Base-by-base conservation (phyloP, 2,797 vertebrate species). In the Menidia menidia region DNA sequence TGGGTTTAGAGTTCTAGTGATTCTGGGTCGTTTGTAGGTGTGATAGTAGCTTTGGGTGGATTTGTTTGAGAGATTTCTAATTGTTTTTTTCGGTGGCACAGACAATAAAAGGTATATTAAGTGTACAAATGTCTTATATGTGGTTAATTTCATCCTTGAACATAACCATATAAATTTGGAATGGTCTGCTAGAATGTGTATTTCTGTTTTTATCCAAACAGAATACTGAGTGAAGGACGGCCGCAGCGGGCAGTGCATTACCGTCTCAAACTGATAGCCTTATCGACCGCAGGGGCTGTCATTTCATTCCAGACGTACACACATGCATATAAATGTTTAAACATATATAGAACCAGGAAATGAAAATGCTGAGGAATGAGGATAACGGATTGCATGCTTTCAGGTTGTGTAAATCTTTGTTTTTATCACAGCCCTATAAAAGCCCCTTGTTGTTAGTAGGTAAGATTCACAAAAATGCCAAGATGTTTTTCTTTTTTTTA, bases 191-290 rank as follows among this genome's bases (percentile, higher is more conserved):
- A 25, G 25, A 25, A 25, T 25, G 25, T 25, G 25, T 59, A 50
- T 18, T 68, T 77, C 30, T 70, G 64, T 67, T 78, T 72, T 70
- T 19, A 68, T 68, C 71, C 63, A 64, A 68, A 50, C 70, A 76
- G 64, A 66, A 47, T 48, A 65, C 45, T 57, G 67, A 67, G 50
- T 68, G 63, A 44, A 69, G 39, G 56, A 55, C 53, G 25, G 25
- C 4, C 42, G 51, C 64, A 31, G 45, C 18, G 45, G 48, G 31
- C 41, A 63, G 56, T 58, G 50, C 44, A 58, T 35, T 60, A 68
- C 43, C 53, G 66, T 30, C 57, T 71, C 43, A 15, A 71, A 63
- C 53, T 74, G 58, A 84, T 70, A 79, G 70, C 61, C 39, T 78
- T 73, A 83, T 83, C 0, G n/a, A 83, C 62, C 51, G 31, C 31